These are phyloP conservation scores for Knipowitschia caucasica DNA, from an alignment of 2,797 vertebrate species.

Conservation along the genomic window DNA sequence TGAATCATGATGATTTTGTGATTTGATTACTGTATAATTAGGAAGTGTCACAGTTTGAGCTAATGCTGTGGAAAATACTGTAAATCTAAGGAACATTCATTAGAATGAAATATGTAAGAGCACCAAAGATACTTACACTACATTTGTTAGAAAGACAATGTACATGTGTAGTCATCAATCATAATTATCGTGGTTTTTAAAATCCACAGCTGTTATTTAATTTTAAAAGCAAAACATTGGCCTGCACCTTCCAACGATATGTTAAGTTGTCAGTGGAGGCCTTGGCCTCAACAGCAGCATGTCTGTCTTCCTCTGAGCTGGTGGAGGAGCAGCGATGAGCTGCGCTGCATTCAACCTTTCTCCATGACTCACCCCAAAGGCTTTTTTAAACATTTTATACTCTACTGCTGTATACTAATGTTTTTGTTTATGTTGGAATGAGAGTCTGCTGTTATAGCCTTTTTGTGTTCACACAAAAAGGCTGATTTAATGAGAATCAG, in stretches of 20 bases:
- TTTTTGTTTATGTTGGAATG: conserved; percentile 65
- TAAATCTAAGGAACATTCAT: no score
- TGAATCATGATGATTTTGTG: no score
- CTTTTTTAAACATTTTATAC: conserved; percentile 72
- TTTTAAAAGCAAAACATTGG: conserved; percentile 75
- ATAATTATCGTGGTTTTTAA: conserved; percentile 79
- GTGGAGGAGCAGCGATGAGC: conserved; percentile 61
- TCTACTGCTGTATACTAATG: conserved; percentile 50
- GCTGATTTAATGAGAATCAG: conserved; percentile 69
- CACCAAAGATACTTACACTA: conserved; percentile 4
- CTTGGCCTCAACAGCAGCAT: conserved; percentile 73
- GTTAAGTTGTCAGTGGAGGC: conserved; percentile 77
- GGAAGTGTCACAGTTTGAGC: no score
- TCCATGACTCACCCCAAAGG: conserved; percentile 66
- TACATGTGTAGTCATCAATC: conserved; percentile 79
- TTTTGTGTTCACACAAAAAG: conserved; percentile 68
- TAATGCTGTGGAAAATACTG: no score
- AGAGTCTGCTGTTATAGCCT: conserved; percentile 60
- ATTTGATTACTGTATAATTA: no score
- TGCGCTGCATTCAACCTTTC: conserved; percentile 63
- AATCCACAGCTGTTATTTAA: conserved; percentile 78
- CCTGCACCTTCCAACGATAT: conserved; percentile 71
- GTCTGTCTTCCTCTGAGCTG: conserved; percentile 60
- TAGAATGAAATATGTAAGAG: no score
- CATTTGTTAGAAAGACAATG: conserved; percentile 56